Evolutionary conservation across 37 sponge, comb jelly and placozoan genomes (phyloP).

Genomic region (Halisarca cf. caerulea): DNA sequence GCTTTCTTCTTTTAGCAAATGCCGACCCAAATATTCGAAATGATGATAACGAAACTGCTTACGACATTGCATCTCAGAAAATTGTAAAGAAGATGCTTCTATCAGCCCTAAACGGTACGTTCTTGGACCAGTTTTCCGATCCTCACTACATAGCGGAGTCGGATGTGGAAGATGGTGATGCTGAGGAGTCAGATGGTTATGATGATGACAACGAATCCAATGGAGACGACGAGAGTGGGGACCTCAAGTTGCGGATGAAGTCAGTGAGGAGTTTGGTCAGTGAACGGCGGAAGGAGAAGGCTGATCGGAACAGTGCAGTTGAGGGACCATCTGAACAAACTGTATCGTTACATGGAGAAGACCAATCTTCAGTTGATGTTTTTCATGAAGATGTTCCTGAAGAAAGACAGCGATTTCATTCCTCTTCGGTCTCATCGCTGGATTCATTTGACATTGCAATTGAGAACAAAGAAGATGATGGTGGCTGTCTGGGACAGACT

Average conservation of each 20-base stretch:
- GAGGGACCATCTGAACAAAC: not conserved
- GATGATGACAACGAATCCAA: slow-evolving; percentile 58
- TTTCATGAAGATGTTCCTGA: too few species aligned
- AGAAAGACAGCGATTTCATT: not conserved
- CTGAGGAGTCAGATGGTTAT: slow-evolving; percentile 60
- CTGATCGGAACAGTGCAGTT: slow-evolving; percentile 23
- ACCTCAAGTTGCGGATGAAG: not conserved
- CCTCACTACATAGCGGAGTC: slow-evolving; percentile 60
- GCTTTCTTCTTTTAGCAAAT: slow-evolving; percentile 63
- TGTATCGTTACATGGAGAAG: not conserved
- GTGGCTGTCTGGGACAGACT: not conserved
- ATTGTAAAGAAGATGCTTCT: slow-evolving; percentile 71
- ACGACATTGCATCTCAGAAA: slow-evolving; percentile 56
- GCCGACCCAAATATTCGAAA: slow-evolving; percentile 63
- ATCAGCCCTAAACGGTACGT: slow-evolving; percentile 64
- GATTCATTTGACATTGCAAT: slow-evolving; percentile 1
- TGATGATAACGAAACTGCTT: slow-evolving; percentile 65
- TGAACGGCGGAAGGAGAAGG: slow-evolving; percentile 12
- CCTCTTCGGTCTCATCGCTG: not conserved
- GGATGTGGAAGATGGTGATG: slow-evolving; percentile 46
- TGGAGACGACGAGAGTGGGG: slow-evolving; percentile 54
- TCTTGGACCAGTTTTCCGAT: slow-evolving; percentile 36
- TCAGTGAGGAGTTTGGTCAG: slow-evolving; percentile 4
- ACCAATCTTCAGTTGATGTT: too few species aligned
- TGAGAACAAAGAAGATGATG: not conserved